Percentiles rank a stretch among this genome's conserved stretches.
Conservation (phyloP, 2,797 vertebrate species). For the Gymnoscopelus braueri region DNA sequence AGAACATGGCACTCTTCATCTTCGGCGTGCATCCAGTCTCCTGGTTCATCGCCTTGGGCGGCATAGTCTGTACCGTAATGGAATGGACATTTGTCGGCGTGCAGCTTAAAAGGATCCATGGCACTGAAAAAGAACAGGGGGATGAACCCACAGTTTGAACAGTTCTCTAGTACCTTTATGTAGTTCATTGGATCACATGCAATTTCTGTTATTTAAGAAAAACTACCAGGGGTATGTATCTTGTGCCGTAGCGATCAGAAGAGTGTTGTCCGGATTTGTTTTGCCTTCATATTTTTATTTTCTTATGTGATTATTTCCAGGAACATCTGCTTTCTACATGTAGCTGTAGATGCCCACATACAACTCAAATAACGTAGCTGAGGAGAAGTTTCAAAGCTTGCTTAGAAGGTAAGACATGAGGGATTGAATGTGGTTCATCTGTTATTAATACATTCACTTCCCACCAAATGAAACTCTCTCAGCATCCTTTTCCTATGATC, state of each 20-base stretch:
- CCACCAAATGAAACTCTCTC: background rate
- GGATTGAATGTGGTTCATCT: background rate
- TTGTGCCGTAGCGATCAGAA: too few relatives aligned
- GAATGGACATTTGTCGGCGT: constrained; percentile 58
- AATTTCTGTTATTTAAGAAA: too few relatives aligned
- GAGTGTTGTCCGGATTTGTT: background rate
- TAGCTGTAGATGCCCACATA: constrained; percentile 3
- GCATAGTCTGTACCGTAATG: constrained; percentile 54
- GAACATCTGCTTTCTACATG: constrained; percentile 1
- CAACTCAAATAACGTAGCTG: constrained; percentile 30
- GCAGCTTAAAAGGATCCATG: too few relatives aligned
- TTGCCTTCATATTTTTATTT: constrained; percentile 3
- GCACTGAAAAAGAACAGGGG: too few relatives aligned
- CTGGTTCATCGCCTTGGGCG: constrained; percentile 67
- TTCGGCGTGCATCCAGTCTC: constrained; percentile 74
- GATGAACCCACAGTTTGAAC: too few relatives aligned
- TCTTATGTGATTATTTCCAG: constrained; percentile 58
- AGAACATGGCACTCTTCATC: constrained; percentile 62
- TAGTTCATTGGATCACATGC: too few relatives aligned
- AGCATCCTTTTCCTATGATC: constrained; percentile 7
- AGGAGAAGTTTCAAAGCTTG: constrained; percentile 18
- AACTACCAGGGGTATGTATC: too few relatives aligned
- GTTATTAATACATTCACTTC: background rate
- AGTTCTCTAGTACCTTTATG: too few relatives aligned
- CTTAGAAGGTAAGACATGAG: constrained; percentile 51